phyloP scores from a whole-genome alignment of 1,140 invertebrate species.

The Bombus waltoni region DNA sequence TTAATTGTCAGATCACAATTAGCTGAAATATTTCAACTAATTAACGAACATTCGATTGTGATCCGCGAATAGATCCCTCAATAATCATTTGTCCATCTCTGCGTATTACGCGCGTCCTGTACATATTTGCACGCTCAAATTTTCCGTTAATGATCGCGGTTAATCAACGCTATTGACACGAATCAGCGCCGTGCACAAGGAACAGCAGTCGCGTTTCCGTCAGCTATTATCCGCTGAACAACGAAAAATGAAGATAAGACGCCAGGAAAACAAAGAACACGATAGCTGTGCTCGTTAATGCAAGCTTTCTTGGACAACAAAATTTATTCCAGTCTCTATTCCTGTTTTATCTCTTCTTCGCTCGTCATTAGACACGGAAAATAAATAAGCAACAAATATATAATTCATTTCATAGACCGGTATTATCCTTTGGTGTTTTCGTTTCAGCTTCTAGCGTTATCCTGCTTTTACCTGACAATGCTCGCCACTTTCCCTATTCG shows the following conservation, averaged over 20 bases:
- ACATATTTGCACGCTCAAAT: too few species aligned
- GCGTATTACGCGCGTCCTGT: too few species aligned
- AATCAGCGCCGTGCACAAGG: neutral
- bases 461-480: slow-evolving; percentile 39
- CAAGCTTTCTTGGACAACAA: neutral
- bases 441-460: slow-evolving; percentile 10
- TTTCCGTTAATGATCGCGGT: neutral
- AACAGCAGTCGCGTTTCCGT: neutral
- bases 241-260: neutral
- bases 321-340: slow-evolving; percentile 32
- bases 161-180: slow-evolving; percentile 13
- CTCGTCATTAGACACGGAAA: slow-evolving; percentile 66
- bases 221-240: neutral
- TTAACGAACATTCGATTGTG: too few species aligned
- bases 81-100: too few species aligned
- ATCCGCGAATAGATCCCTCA: too few species aligned
- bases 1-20: too few species aligned
- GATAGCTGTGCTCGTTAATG: neutral
- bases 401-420: slow-evolving; percentile 33
- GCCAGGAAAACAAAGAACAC: neutral
- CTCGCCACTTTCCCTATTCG: neutral
- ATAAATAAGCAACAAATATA: slow-evolving; percentile 53
- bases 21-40: too few species aligned
- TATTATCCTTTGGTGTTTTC: slow-evolving; percentile 37
- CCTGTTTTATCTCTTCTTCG: slow-evolving; percentile 62